phyloP scores from a whole-genome alignment of 2,888 invertebrate genomes.

The Meteorus cinctellus region DNA sequence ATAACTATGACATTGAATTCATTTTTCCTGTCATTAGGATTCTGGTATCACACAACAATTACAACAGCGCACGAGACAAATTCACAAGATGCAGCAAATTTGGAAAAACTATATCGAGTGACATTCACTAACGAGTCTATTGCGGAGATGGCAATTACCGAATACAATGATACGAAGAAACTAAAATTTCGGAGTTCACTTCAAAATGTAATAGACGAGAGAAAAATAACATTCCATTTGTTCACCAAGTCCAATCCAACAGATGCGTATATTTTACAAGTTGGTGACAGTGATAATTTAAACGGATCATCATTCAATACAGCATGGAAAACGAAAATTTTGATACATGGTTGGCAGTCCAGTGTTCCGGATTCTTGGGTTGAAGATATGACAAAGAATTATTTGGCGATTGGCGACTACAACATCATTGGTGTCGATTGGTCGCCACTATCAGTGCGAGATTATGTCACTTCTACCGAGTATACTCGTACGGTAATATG shows the following conservation, averaged over 20 bases:
- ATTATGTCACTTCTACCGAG: conserved; percentile 59
- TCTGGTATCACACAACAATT: too few species aligned
- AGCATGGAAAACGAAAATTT: conserved; percentile 65
- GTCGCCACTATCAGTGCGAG: conserved; percentile 64
- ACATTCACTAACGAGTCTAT: too few species aligned
- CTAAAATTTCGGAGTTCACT: too few species aligned
- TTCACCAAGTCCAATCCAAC: conserved; percentile 59
- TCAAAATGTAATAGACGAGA: too few species aligned
- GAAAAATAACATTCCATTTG: conserved; percentile 57
- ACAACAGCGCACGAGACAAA: too few species aligned
- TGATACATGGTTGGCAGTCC: conserved; percentile 75
- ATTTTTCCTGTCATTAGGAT: too few species aligned
- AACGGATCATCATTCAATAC: conserved; percentile 54
- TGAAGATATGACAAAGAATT: conserved; percentile 69
- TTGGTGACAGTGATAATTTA: conserved; percentile 53
- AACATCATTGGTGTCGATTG: conserved; percentile 76
- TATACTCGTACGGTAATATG: conserved; percentile 56
- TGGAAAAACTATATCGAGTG: too few species aligned
- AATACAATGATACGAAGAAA: too few species aligned
- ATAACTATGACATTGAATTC: too few species aligned
- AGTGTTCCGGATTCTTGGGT: conserved; percentile 65
- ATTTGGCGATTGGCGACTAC: conserved; percentile 69
- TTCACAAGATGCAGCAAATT: too few species aligned
- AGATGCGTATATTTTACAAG: conserved; percentile 49
- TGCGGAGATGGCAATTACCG: too few species aligned